Conservation (phyloP, 2,797 vertebrate species). For the Oreochromis grahami region DNA sequence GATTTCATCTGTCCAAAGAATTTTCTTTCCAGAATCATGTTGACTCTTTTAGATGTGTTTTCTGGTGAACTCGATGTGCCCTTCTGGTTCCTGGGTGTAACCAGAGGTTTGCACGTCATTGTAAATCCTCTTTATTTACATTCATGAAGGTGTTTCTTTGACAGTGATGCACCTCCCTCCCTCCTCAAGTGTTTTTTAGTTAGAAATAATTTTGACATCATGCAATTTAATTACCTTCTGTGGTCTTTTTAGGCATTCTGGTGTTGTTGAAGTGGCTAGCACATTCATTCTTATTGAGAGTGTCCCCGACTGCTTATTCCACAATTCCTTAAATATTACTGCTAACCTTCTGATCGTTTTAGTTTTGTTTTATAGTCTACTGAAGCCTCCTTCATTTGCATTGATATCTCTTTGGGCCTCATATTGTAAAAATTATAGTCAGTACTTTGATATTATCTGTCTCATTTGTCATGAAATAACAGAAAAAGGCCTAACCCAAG, state of each 20-base stretch:
- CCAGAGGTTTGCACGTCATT: background rate
- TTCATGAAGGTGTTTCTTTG: background rate
- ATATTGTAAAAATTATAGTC: background rate
- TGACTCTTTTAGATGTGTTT: background rate
- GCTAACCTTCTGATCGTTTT: background rate
- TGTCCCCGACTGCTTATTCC: background rate
- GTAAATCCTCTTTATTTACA: background rate
- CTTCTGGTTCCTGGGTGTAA: background rate
- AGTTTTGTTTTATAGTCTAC: background rate
- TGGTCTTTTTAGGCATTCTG: background rate
- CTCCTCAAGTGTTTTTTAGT: background rate
- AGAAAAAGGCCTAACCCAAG: background rate
- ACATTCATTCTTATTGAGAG: background rate
- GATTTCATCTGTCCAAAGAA: background rate
- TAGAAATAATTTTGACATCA: background rate
- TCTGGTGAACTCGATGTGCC: background rate
- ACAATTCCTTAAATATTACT: background rate
- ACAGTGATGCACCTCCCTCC: background rate
- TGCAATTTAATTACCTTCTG: background rate
- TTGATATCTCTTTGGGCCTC: background rate
- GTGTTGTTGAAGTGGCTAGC: background rate
- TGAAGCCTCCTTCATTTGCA: background rate
- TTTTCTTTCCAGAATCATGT: background rate
- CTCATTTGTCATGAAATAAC: background rate
- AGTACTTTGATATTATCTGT: background rate